Base-by-base conservation (phyloP, 2,888 invertebrate genomes). In the Agrypnus murinus region DNA sequence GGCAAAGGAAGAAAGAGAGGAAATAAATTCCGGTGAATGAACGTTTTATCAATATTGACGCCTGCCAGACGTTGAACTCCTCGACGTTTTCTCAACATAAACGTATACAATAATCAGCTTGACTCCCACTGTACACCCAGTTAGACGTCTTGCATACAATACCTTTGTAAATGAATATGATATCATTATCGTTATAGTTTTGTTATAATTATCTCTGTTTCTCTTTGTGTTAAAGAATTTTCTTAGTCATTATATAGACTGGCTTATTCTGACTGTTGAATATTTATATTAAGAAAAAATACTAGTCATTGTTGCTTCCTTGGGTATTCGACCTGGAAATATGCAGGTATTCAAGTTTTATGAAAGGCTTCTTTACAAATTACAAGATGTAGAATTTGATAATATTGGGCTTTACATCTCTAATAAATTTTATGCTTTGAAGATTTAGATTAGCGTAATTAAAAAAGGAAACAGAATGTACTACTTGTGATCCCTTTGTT, bases 1-100 rank as follows among this genome's bases (percentile, higher is more conserved):
- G 31, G 64, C 40, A 55, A 50, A 60, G 58, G 46, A 50, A 55
- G 60, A 55, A 31, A 65, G 50, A 55, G 53, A 53, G 48, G 55
- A 65, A 65, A 40, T 70, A 50, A 64, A 69, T 69, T 69, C 64
- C 69, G 69, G 57, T 59, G 65, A 70, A 70, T 59, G 65, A 65
- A 70, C 70, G 70, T 57, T 70, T 65, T 70, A 70, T 70, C 70
- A 70, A 70, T 70, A 70, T 70, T 65, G 65, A 70, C 70, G 65
- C 62, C 60, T 70, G 53, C 60, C 64, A 65, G 64, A 48, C 66
- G 32, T 66, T 66, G 48, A 66, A 66, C 66, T 66, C 59, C 66
- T 66, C 59, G 32, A 40, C 59, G 53, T 66, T 66, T 59, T 66
- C 59, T 55, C 25, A 25, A 25, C 25, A 25, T 46, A 40, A 57